Percentiles rank a stretch among this genome's conserved stretches.
Evolutionary conservation across 2,113 vertebrate species (phyloP).

Genomic region (Cavia aperea): DNA sequence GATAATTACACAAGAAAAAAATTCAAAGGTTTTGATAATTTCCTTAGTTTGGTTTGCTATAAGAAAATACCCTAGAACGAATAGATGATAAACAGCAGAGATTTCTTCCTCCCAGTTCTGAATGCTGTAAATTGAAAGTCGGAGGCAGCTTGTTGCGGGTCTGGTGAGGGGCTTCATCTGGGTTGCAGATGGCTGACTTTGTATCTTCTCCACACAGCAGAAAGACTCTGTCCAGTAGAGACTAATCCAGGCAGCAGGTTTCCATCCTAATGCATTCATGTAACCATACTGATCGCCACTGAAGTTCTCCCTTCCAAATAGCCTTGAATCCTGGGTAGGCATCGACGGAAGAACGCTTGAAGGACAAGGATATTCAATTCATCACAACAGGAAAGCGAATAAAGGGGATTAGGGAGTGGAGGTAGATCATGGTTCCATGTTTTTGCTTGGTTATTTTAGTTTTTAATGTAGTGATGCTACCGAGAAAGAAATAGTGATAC

Average conservation of each 20-base stretch:
- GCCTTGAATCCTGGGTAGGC: not conserved
- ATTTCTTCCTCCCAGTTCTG: not conserved
- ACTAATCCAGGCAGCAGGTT: fast-evolving
- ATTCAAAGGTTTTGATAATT: not conserved
- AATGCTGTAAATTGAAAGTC: not conserved
- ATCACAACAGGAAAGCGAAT: too few species aligned
- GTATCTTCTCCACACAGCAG: not conserved
- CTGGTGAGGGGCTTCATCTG: not conserved
- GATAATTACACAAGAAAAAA: not conserved
- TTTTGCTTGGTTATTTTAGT: not conserved
- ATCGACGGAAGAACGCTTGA: not conserved
- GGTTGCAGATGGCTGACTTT: too few species aligned
- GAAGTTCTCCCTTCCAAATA: not conserved
- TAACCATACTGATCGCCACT: not conserved
- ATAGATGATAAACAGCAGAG: not conserved
- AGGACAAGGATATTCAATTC: too few species aligned
- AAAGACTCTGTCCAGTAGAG: too few species aligned
- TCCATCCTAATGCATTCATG: not conserved
- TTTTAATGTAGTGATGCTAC: not conserved
- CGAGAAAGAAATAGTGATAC: not conserved
- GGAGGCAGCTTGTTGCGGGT: not conserved
- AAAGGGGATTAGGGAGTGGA: not conserved
- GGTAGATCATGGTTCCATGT: not conserved
- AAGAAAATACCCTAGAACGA: not conserved
- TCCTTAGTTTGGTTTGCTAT: not conserved